Conservation (phyloP, 2,113 vertebrate genomes). For the Sinosuthora webbiana region DNA sequence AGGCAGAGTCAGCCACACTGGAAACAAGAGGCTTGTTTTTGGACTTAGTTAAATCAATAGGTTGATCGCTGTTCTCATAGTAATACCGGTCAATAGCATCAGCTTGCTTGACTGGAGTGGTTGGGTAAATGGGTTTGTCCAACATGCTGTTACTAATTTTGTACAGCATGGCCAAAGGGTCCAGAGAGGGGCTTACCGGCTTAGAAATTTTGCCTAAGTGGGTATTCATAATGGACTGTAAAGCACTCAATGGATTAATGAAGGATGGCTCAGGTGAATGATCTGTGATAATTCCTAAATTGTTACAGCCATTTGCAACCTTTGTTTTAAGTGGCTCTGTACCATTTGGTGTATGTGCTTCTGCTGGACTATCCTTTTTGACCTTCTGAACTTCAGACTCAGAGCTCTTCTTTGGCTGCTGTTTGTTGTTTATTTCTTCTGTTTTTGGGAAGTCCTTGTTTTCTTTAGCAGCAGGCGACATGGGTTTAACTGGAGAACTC, state of each 20-base stretch:
- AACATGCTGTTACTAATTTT: slow-evolving; percentile 97
- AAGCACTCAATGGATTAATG: slow-evolving; percentile 92
- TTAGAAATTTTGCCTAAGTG: slow-evolving; percentile 96
- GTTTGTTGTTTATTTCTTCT: slow-evolving; percentile 75
- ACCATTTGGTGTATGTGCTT: slow-evolving; percentile 82
- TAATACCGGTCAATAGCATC: slow-evolving; percentile 84
- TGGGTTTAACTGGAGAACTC: slow-evolving; percentile 74
- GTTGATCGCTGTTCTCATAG: slow-evolving; percentile 90
- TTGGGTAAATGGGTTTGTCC: slow-evolving; percentile 89
- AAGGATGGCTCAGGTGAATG: slow-evolving; percentile 92
- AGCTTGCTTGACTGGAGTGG: slow-evolving; percentile 82
- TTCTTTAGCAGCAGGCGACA: slow-evolving; percentile 81
- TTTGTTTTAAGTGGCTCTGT: slow-evolving; percentile 83
- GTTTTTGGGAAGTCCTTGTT: slow-evolving; percentile 80
- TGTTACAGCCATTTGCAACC: slow-evolving; percentile 88
- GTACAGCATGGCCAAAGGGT: slow-evolving; percentile 94
- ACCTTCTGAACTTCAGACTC: slow-evolving; percentile 82
- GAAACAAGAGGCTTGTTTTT: slow-evolving; percentile 86
- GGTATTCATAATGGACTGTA: slow-evolving; percentile 99
- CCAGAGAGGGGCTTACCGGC: slow-evolving; percentile 85
- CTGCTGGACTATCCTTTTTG: slow-evolving; percentile 81
- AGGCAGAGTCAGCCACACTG: slow-evolving; percentile 78
- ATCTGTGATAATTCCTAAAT: slow-evolving; percentile 93
- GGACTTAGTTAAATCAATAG: slow-evolving; percentile 97
- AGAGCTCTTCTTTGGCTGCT: slow-evolving; percentile 74